Evolutionary conservation across 53 echinoderm and acorn worm species (phyloP).

Genomic region (Echinometra lucunter): DNA sequence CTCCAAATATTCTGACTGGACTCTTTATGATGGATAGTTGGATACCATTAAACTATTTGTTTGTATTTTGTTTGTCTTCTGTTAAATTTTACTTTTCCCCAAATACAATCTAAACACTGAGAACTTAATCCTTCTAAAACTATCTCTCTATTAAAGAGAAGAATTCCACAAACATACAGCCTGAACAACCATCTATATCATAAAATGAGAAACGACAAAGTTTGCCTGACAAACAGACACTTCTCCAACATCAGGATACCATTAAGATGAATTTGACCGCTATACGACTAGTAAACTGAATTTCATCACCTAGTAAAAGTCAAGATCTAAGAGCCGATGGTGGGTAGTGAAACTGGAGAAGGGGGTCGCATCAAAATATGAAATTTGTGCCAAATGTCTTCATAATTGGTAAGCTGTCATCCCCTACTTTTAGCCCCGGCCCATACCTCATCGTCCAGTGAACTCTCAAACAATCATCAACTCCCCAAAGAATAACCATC

Average conservation of each 20-base stretch:
- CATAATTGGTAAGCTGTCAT: constrained; percentile 56
- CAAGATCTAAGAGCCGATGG: constrained; percentile 23
- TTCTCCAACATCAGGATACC: constrained; percentile 21
- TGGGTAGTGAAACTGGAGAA: constrained; percentile 31
- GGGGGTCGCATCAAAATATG: constrained; percentile 36
- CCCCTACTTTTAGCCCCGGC: background rate
- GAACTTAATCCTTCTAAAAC: no score
- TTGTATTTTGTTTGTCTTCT: no score
- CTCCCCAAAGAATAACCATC: background rate
- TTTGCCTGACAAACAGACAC: background rate
- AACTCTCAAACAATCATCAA: background rate
- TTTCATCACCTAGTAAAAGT: constrained; percentile 34
- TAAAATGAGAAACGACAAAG: background rate
- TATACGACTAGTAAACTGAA: background rate
- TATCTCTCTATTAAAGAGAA: no score
- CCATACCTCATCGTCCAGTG: background rate
- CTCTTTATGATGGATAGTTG: no score
- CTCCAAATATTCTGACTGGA: no score
- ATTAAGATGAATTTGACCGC: constrained; percentile 17
- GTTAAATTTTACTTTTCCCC: no score
- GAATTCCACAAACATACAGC: background rate
- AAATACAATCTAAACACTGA: no score
- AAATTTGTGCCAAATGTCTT: constrained; percentile 47
- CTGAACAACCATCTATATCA: background rate
- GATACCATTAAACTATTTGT: no score